A percentile compares a stretch with the other conserved stretches of the same genome.
phyloP scores from a whole-genome alignment of 1,140 invertebrate genomes.

The Pteromalus puparum region DNA sequence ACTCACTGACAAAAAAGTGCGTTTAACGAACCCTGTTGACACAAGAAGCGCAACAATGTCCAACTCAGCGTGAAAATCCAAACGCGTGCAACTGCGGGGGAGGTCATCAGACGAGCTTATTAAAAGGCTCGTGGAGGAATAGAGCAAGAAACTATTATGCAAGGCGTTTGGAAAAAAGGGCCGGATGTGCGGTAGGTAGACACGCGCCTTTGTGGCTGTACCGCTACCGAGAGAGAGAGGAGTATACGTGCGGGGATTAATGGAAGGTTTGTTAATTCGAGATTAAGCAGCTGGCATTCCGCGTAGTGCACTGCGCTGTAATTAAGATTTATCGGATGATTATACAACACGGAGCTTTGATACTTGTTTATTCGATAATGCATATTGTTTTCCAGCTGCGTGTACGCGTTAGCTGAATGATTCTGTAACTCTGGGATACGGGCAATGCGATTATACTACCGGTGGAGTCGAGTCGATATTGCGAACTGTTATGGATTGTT shows the following conservation, averaged over 20 bases:
- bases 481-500: too few relatives aligned
- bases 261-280: conserved; percentile 6
- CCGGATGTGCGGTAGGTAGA: conserved; percentile 24
- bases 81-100: neutral
- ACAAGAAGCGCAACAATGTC: neutral
- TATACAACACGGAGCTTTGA: neutral
- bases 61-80: conserved; percentile 3
- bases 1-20: neutral
- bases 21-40: neutral
- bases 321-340: conserved; percentile 11
- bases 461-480: too few relatives aligned
- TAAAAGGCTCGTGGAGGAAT: neutral
- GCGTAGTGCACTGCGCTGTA: neutral
- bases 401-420: neutral
- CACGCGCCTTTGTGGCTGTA: neutral
- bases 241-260: neutral
- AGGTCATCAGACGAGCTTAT: neutral
- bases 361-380: too few relatives aligned
- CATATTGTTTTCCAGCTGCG: neutral
- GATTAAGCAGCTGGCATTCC: neutral
- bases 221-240: neutral
- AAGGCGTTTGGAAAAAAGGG: conserved; percentile 4
- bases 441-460: too few relatives aligned
- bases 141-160: neutral
- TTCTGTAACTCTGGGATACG: neutral